Evolutionary conservation across 2,113 vertebrate genomes (phyloP), one percentile per base, ranked within the genome.

Genomic region (Anolis sagrei): DNA sequence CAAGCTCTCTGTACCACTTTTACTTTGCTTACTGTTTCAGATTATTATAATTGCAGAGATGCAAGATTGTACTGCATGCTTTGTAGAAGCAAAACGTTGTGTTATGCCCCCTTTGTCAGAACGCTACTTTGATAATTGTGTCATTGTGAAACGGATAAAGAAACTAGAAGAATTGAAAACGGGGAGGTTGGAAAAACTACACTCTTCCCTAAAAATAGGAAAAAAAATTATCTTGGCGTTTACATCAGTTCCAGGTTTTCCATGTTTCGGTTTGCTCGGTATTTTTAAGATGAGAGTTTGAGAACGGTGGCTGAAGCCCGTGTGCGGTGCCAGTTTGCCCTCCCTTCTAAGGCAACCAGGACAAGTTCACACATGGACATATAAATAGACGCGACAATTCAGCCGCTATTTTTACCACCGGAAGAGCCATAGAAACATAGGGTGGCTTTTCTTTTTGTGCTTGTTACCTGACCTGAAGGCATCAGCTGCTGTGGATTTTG

Each of bases 361-460:
- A 88, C 93, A 93, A 27, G 91, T 93, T 95, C 90, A 90, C 90
- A 93, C 91, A 34, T 91, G n/a, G 85, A 68, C 88, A 0, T 94
- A 93, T 87, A 92, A 92, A 94, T 93, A 92, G 92, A 87, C 83
- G 1, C 34, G 76, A 68, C 44, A 21, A 49, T 10, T 90, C 73
- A 75, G 76, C 6, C 90, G 89, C 2, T 91, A 66, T 90, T 93
- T 90, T 11, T 89, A 91, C 92, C 86, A 88, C 93, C 90, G 90
- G 92, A 92, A 91, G 90, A 87, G 89, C 87, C 92, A 1, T 44
- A 64, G 85, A 85, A 88, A 84, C 4, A 1, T 54, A 82, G 91
- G 92, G 74, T 69, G 88, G 70, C 49, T 79, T 88, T 83, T 51
- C 87, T 87, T 7, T 69, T 77, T 0, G 81, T 84, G 90, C 93